Conservation (phyloP, 2,113 vertebrate species). For the Chauna torquata region DNA sequence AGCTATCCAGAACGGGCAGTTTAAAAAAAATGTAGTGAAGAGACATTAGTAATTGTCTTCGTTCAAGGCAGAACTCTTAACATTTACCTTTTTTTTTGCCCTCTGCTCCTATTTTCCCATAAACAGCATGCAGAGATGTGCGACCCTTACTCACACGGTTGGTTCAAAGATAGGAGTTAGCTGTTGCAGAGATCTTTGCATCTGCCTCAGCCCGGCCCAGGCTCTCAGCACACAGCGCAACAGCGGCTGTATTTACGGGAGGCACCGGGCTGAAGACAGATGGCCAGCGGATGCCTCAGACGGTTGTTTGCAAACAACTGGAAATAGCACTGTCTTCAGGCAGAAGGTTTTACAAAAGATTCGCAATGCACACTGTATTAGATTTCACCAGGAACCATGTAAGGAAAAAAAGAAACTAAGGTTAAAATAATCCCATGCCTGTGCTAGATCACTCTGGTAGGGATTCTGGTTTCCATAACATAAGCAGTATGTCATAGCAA, state of each 20-base stretch:
- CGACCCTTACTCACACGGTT: neutral
- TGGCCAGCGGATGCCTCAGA: fast-evolving
- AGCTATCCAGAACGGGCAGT: neutral
- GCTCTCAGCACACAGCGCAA: neutral
- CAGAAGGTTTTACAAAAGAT: constrained; percentile 12
- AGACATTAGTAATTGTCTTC: neutral
- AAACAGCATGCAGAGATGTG: neutral
- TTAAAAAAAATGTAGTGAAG: neutral
- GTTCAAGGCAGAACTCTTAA: neutral
- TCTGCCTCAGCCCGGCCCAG: neutral
- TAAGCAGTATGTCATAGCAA: neutral
- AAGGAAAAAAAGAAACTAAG: neutral
- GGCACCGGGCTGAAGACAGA: neutral
- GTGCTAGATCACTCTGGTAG: neutral
- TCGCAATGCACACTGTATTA: neutral
- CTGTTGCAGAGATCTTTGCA: neutral
- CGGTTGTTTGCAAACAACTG: neutral
- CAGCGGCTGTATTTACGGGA: neutral
- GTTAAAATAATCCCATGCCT: neutral
- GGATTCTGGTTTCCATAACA: neutral
- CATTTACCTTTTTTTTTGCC: neutral
- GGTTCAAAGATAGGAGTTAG: neutral
- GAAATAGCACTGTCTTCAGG: neutral
- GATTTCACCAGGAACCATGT: neutral
- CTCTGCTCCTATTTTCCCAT: neutral